phyloP scores from a whole-genome alignment of 1,140 invertebrate genomes.

The Drosophila murphyi region DNA sequence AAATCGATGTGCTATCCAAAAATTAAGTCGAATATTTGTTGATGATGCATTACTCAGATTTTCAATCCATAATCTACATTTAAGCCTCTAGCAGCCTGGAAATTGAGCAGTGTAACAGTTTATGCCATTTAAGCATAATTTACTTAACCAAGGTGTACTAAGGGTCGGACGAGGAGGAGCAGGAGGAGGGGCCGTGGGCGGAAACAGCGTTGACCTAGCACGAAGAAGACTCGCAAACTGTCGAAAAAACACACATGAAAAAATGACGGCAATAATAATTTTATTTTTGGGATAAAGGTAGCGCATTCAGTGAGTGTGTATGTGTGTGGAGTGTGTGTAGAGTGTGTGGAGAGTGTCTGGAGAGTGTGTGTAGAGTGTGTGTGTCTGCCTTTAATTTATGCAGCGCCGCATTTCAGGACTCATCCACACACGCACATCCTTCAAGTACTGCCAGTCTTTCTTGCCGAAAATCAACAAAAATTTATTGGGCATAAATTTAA shows the following conservation, averaged over 20 bases:
- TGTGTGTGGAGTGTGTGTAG: constrained; percentile 2
- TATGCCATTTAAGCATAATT: constrained; percentile 77
- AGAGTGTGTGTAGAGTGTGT: constrained; percentile 4
- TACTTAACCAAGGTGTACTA: constrained; percentile 49
- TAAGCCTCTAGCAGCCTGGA: constrained; percentile 24
- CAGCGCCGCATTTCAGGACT: constrained; percentile 72
- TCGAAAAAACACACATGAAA: constrained; percentile 61
- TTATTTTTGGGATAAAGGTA: constrained; percentile 61
- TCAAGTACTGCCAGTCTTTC: constrained; percentile 23
- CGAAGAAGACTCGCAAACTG: constrained; percentile 29
- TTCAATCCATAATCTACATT: not conserved
- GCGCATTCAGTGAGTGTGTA: constrained; percentile 4
- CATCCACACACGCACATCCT: constrained; percentile 39
- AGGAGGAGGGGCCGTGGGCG: not conserved
- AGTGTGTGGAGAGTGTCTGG: constrained; percentile 19
- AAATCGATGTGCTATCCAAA: constrained; percentile 56
- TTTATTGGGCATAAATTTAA: constrained; percentile 84
- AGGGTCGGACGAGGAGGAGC: constrained; percentile 10
- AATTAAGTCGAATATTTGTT: constrained; percentile 59
- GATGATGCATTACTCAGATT: constrained; percentile 63
- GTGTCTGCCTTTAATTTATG: constrained; percentile 69
- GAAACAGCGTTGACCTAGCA: constrained; percentile 21
- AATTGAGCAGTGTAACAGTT: constrained; percentile 45
- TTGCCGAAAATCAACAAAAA: constrained; percentile 79
- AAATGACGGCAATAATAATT: constrained; percentile 62